phyloP scores from a whole-genome alignment of 2,113 vertebrate genomes.

The Paraplagusia blochii region DNA sequence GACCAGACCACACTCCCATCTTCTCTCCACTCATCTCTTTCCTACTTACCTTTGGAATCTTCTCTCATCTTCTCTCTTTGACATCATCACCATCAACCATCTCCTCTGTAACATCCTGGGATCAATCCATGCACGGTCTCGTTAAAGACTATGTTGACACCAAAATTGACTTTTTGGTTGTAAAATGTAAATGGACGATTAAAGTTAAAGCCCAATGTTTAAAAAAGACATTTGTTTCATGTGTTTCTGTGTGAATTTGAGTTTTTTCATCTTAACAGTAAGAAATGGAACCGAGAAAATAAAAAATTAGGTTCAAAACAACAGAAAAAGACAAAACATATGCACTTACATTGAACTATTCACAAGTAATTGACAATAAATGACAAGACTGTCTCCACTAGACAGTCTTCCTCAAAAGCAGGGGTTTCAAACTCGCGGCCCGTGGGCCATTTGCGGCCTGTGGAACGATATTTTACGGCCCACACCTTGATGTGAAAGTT shows the following conservation, averaged over 20 bases:
- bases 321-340: too few relatives aligned
- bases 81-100: slow-evolving; percentile 21
- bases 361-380: too few relatives aligned
- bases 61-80: not conserved
- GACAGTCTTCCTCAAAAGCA: too few relatives aligned
- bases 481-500: too few relatives aligned
- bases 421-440: too few relatives aligned
- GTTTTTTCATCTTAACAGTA: too few relatives aligned
- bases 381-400: too few relatives aligned
- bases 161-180: slow-evolving; percentile 62
- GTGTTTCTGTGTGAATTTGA: slow-evolving; percentile 7
- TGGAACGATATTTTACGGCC: too few relatives aligned
- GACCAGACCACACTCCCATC: slow-evolving; percentile 55
- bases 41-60: slow-evolving; percentile 14
- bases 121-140: slow-evolving; percentile 71
- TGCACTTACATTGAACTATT: too few relatives aligned
- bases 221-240: slow-evolving; percentile 46
- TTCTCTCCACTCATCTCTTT: slow-evolving; percentile 28
- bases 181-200: slow-evolving; percentile 70
- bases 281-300: too few relatives aligned
- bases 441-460: too few relatives aligned
- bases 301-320: too few relatives aligned
- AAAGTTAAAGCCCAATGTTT: slow-evolving; percentile 74
- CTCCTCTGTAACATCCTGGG: slow-evolving; percentile 77
- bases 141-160: slow-evolving; percentile 59